Conservation (phyloP, 2,113 vertebrate species). For the Semnornis frantzii region DNA sequence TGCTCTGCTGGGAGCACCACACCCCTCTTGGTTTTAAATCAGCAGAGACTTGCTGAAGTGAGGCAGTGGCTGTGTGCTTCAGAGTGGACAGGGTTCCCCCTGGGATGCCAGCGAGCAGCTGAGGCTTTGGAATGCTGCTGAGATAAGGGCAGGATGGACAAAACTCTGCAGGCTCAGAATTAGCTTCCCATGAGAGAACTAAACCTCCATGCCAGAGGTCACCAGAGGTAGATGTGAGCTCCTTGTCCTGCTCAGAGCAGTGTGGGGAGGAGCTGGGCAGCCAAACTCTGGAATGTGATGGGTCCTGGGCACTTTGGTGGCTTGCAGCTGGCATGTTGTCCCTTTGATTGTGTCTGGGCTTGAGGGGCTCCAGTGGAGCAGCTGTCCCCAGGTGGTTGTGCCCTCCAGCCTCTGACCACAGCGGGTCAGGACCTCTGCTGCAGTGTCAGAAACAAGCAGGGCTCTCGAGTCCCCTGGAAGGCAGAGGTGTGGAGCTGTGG, state of each 20-base stretch:
- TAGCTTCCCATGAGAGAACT: neutral
- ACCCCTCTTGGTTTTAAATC: neutral
- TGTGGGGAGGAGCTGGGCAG: neutral
- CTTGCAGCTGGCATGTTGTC: neutral
- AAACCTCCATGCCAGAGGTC: rapidly evolving
- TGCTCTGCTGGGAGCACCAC: neutral
- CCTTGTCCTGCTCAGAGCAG: neutral
- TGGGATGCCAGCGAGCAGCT: neutral
- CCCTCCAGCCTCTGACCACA: neutral
- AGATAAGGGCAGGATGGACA: neutral
- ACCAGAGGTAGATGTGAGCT: neutral
- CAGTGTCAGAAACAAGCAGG: neutral
- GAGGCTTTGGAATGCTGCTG: neutral
- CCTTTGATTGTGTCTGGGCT: rapidly evolving
- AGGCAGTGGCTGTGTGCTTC: neutral
- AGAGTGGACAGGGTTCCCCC: neutral
- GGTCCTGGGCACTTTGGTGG: neutral
- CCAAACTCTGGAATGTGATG: rapidly evolving
- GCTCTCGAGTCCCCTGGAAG: neutral
- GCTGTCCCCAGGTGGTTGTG: neutral
- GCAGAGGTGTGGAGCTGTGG: neutral
- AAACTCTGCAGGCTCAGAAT: neutral
- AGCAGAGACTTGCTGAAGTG: neutral
- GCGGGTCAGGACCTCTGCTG: neutral
- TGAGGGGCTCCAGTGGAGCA: neutral